A percentile compares a stretch with the other conserved stretches of the same genome.
Conservation (phyloP, 2,888 invertebrate genomes). For the Agapostemon virescens region DNA sequence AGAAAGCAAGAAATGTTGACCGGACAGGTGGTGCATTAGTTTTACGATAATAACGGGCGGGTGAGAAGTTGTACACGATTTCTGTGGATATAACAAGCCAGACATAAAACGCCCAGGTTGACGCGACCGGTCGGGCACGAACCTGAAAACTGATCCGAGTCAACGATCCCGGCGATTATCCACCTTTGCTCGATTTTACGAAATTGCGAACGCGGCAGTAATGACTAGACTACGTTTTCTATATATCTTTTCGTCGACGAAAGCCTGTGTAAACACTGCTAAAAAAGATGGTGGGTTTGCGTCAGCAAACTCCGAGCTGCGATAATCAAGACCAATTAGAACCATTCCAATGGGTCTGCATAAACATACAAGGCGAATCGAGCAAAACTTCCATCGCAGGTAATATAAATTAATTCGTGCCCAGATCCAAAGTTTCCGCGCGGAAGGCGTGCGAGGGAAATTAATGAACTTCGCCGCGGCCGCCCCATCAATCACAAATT, state of each 20-base stretch:
- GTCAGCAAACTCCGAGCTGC: background rate
- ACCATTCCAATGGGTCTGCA: background rate
- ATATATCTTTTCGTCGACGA: background rate
- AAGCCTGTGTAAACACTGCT: no score
- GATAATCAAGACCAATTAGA: background rate
- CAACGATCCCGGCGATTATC: background rate
- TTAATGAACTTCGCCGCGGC: constrained; percentile 9
- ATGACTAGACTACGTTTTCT: background rate
- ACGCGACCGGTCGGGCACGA: background rate
- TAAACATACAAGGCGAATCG: background rate
- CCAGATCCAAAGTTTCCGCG: constrained; percentile 1
- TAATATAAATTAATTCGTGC: constrained; percentile 6
- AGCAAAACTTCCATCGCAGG: background rate
- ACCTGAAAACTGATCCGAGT: background rate
- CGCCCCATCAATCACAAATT: background rate
- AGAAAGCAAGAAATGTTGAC: constrained; percentile 15
- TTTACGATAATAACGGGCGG: constrained; percentile 21
- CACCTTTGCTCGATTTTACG: background rate
- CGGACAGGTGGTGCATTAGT: constrained; percentile 12
- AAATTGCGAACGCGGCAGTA: background rate
- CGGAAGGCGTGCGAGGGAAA: background rate
- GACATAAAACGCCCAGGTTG: background rate
- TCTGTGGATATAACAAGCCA: background rate
- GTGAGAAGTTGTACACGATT: constrained; percentile 30
- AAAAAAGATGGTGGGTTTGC: background rate